These are phyloP conservation scores for Argyresthia albistria DNA, from an alignment of 2,888 invertebrate species.

Conservation along the genomic window DNA sequence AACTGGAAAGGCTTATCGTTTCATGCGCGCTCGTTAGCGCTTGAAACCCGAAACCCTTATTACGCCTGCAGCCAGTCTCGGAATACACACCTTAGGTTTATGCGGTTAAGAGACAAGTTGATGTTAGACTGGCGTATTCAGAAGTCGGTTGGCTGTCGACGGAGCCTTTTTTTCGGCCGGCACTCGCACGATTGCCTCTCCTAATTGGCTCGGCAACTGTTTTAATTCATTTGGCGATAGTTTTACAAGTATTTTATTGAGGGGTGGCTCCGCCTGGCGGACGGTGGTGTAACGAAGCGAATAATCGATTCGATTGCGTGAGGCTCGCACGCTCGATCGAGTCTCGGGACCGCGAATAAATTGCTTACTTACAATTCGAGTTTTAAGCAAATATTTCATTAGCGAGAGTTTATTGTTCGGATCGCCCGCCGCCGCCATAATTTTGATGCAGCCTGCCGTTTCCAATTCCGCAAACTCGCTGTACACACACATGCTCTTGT, in stretches of 20 bases:
- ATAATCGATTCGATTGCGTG: constrained; percentile 68
- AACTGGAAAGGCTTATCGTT: constrained; percentile 60
- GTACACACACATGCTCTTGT: constrained; percentile 17
- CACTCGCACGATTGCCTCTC: constrained; percentile 68
- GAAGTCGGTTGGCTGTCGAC: constrained; percentile 20
- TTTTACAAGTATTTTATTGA: constrained; percentile 72
- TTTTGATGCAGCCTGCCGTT: constrained; percentile 7
- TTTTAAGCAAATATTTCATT: constrained; percentile 37
- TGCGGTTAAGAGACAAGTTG: constrained; percentile 25
- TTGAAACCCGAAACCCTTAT: constrained; percentile 61
- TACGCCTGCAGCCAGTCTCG: constrained; percentile 25
- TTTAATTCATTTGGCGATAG: constrained; percentile 72
- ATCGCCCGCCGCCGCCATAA: constrained; percentile 12
- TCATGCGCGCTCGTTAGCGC: constrained; percentile 58
- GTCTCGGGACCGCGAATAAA: constrained; percentile 31
- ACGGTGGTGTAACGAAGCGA: constrained; percentile 51
- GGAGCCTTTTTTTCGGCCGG: constrained; percentile 55
- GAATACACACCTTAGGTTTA: constrained; percentile 31
- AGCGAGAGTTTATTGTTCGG: constrained; percentile 26
- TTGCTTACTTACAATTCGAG: constrained; percentile 18
- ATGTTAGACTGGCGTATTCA: not conserved
- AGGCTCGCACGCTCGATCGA: constrained; percentile 49
- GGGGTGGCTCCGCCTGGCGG: constrained; percentile 66
- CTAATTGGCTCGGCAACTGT: constrained; percentile 71
- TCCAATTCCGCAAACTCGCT: not conserved